Evolutionary conservation across 2,113 vertebrate species (phyloP).

Genomic region (Galemys pyrenaicus): DNA sequence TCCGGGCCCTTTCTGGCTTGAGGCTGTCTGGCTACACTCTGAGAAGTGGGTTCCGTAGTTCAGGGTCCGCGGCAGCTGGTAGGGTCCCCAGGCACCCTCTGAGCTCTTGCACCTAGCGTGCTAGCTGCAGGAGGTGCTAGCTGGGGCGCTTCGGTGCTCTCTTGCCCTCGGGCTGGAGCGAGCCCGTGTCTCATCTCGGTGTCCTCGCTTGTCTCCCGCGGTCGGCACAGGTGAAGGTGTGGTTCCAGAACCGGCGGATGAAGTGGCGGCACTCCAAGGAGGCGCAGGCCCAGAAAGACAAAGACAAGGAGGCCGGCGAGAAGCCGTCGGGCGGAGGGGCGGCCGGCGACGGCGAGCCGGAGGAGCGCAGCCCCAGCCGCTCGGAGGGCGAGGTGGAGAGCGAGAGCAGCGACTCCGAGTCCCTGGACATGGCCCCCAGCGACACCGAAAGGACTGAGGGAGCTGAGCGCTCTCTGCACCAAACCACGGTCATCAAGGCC

Average conservation of each 20-base stretch:
- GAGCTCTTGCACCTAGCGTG: neutral
- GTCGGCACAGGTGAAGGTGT: conserved; percentile 93
- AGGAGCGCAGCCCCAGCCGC: conserved; percentile 88
- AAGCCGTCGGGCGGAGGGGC: conserved; percentile 71
- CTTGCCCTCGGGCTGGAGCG: fast-evolving
- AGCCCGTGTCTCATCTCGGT: neutral
- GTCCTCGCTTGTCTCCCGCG: neutral
- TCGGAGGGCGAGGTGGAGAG: conserved; percentile 94
- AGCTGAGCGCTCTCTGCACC: conserved; percentile 83
- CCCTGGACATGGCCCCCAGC: conserved; percentile 89
- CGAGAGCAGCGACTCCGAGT: conserved; percentile 94
- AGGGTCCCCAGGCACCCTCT: neutral
- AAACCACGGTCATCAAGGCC: conserved; percentile 88
- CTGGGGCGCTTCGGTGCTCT: neutral
- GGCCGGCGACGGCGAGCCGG: conserved; percentile 66
- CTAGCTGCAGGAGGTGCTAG: fast-evolving
- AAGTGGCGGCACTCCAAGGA: conserved; percentile 99
- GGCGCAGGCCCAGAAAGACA: conserved; percentile 97
- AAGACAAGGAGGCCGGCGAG: conserved; percentile 91
- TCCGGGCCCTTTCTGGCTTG: neutral
- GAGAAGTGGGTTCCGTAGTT: neutral
- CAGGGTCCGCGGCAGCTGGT: neutral
- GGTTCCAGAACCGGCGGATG: conserved; percentile 99
- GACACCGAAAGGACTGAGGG: conserved; percentile 91
- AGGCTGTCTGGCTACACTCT: neutral